Conservation (phyloP, 2,888 invertebrate genomes). For the Hetaerina titia region DNA sequence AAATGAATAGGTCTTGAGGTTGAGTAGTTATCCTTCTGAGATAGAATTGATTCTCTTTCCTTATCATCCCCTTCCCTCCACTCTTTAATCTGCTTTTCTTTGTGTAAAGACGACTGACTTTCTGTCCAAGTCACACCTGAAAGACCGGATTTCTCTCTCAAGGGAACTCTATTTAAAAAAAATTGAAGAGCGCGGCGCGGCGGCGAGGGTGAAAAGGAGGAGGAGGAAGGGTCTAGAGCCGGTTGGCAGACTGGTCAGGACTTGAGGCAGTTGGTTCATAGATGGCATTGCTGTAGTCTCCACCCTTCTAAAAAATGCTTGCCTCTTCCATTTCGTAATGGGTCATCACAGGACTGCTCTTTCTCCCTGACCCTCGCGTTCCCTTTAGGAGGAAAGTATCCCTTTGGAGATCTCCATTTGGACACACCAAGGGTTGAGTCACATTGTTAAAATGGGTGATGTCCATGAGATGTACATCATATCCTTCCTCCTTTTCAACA, state of each 20-base stretch:
- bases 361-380: neutral
- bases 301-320: neutral
- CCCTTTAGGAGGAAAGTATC: neutral
- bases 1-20: neutral
- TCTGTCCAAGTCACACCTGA: slow-evolving; percentile 38
- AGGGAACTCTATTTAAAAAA: slow-evolving; percentile 24
- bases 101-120: neutral
- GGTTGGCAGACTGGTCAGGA: neutral
- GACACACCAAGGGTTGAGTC: neutral
- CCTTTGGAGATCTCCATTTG: neutral
- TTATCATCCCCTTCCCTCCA: neutral
- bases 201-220: neutral
- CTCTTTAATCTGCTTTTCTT: neutral
- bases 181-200: neutral
- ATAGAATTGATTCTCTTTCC: slow-evolving; percentile 5
- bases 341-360: neutral
- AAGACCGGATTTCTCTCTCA: neutral
- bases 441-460: neutral
- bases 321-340: slow-evolving; percentile 20
- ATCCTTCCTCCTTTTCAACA: neutral
- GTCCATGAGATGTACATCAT: neutral
- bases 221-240: neutral
- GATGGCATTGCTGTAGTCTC: neutral
- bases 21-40: neutral
- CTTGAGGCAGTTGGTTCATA: neutral